Base-by-base conservation (phyloP, 2,888 invertebrate genomes). In the Belgica antarctica region DNA sequence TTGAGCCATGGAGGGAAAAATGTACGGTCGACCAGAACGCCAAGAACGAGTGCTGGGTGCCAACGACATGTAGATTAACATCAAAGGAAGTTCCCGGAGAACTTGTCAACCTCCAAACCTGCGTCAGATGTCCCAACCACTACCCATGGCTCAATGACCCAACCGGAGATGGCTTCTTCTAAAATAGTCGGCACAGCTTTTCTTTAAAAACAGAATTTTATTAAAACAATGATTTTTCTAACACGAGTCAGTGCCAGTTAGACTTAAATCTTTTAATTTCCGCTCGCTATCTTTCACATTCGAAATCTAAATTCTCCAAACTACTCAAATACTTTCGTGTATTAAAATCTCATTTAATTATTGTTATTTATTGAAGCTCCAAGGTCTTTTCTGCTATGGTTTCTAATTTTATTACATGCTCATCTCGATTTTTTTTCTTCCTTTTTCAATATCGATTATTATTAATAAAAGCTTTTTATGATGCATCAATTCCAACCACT, bases 61-160 rank as follows among this genome's bases (percentile, higher is more conserved):
- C 94, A 19, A 92, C 91, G 80, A 88, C 91, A 71, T 95, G 95
- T 84, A 94, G 93, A 78, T 84, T 95, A 71, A 93, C 91, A 72
- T 92, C 93, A 74, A 92, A 94, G 83, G 94, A 95, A 81, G 89
- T 95, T 75, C 94, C 94, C 82, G 94, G 94, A 71, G 94, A 95
- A 82, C 94, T 94, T 74, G 88, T 94, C 81, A 93, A 94, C 80
- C 85, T 95, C 74, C 94, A 94, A 81, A 94, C 94, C 71, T 95
- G 95, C 82, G 87, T 94, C 75, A 86, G 94, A 78, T 95, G 95
- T 81, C 95, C 95, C 75, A 90, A 90, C 81, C 94, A 94, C 81
- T 95, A 95, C 83, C 95, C 95, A 76, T 95, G 95, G 95, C 81
- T 94, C 77, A 92, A 91, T 79, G 94, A 95, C 82, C 94, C 94